Evolutionary conservation across 2,888 invertebrate genomes (phyloP), one percentile per base, ranked within the genome.

Genomic region (Arrhopalites spinosus): DNA sequence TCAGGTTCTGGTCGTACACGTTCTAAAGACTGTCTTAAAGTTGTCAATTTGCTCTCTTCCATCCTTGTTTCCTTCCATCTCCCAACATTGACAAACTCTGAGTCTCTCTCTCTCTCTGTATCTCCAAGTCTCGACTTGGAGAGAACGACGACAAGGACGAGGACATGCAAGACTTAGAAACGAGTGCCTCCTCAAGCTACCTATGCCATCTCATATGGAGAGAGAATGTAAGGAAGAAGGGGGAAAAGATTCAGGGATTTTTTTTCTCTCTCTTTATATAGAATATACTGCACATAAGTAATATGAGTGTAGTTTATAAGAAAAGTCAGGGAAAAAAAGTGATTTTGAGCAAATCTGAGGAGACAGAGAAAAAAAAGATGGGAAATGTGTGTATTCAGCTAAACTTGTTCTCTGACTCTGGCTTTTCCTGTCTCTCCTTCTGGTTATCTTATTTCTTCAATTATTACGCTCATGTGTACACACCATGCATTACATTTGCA

Each of bases 341-440:
- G 59, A 53, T 53, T 53, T 5, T 17, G 25, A 25, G 23, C n/a
- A 59, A 59, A 59, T 59, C 20, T 20, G 25, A 59, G 59, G n/a
- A 13, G 59, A 20, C 20, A 23, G 59, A 59, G 59, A 59, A 20
- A 20, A 43, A 66, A 66, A 43, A 66, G 43, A 43, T 17, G 7
- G 66, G 43, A 66, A 64, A 36, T 66, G 45, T 66, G 66, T 66
- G 20, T 20, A 66, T 66, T 66, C 66, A 66, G 66, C 66, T 20
- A 66, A 66, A 66, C 23, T 66, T 66, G 15, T 63, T 2, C 20
- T 25, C 29, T 50, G 7, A 8, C n/a, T 50, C n/a, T 50, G 17
- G 15, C 50, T 50, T 36, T 36, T 15, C 8, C 17, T 50, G 15
- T n/a, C 50, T 50, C n/a, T n/a, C n/a, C n/a, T 29, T 63, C 63